Conservation (phyloP, 2,113 vertebrate species). For the Uria aalge region DNA sequence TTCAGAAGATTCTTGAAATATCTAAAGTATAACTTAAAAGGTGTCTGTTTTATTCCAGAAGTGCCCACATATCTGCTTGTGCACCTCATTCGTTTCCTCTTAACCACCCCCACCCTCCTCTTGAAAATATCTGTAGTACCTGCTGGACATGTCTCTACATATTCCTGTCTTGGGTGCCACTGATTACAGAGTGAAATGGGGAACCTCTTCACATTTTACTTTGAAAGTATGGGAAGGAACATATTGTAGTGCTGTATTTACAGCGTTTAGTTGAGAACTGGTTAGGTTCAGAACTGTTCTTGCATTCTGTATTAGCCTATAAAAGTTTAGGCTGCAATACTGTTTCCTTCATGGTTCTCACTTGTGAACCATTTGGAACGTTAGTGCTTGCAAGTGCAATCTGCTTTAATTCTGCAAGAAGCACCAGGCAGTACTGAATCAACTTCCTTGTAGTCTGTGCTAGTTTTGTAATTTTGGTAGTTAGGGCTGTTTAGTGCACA, state of each 20-base stretch:
- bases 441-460: neutral
- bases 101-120: fast-evolving
- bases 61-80: neutral
- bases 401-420: neutral
- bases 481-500: neutral
- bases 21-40: neutral
- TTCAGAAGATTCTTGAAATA: neutral
- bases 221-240: neutral
- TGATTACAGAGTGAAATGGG: neutral
- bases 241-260: neutral
- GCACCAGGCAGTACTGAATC: neutral
- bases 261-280: neutral
- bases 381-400: neutral
- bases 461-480: neutral
- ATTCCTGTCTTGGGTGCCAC: neutral
- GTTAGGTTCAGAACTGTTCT: neutral
- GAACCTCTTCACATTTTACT: neutral
- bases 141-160: neutral
- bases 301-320: neutral
- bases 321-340: neutral
- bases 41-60: neutral
- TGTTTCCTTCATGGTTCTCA: neutral
- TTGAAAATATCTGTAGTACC: neutral
- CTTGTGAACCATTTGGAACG: neutral
- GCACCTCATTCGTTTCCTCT: neutral